A percentile compares a stretch with the other conserved stretches of the same genome.
Conservation (phyloP, 2,888 invertebrate species). For the Corbicula japonica region DNA sequence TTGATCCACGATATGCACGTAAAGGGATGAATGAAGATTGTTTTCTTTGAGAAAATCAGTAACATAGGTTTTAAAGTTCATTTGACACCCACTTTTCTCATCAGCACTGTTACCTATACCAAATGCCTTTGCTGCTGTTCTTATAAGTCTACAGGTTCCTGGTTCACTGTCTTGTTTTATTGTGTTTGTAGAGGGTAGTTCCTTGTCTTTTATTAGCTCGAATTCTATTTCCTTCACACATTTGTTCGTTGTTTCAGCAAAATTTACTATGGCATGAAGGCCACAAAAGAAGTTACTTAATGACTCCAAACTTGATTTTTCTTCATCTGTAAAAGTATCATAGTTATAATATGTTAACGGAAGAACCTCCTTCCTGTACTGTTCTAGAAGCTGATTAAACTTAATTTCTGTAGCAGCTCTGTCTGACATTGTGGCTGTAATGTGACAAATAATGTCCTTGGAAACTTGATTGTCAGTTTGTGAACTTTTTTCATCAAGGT, state of each 20-base stretch:
- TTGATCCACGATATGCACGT: conserved; percentile 23
- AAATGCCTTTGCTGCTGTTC: conserved; percentile 53
- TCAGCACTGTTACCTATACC: conserved; percentile 41
- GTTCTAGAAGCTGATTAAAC: conserved; percentile 36
- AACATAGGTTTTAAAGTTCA: conserved; percentile 31
- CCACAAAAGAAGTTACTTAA: conserved; percentile 46
- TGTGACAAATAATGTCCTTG: conserved; percentile 44
- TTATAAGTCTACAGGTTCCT: conserved; percentile 35
- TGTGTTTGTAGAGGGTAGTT: conserved; percentile 28
- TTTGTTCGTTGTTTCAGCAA: conserved; percentile 31
- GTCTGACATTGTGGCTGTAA: conserved; percentile 47
- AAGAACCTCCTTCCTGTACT: conserved; percentile 41
- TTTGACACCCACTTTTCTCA: conserved; percentile 48
- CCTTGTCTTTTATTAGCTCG: conserved; percentile 14
- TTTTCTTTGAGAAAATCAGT: conserved; percentile 15
- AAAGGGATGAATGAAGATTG: conserved; percentile 32
- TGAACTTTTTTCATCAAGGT: conserved; percentile 22
- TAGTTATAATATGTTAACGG: conserved; percentile 37
- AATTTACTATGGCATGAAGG: conserved; percentile 43
- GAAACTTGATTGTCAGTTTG: conserved; percentile 33
- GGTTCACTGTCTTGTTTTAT: conserved; percentile 28
- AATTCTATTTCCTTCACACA: conserved; percentile 35
- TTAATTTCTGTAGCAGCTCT: conserved; percentile 46
- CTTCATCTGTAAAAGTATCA: conserved; percentile 25
- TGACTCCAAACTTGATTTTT: conserved; percentile 21